These are phyloP conservation scores for Dendrolimus houi DNA, from an alignment of 2,888 invertebrate species.

Conservation along the genomic window DNA sequence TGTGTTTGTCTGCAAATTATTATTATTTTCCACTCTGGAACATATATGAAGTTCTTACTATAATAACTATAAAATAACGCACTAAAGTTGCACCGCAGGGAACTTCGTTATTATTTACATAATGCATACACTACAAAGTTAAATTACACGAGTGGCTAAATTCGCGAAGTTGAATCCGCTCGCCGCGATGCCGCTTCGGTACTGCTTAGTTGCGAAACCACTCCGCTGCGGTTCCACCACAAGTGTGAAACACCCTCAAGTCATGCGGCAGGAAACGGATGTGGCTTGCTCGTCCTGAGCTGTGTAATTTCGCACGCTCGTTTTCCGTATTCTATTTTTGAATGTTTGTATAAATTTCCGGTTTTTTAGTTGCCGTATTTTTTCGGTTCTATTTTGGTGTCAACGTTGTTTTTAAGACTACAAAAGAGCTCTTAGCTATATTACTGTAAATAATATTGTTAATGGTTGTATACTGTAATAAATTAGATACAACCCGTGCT, in stretches of 20 bases:
- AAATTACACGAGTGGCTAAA: not conserved
- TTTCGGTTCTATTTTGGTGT: not conserved
- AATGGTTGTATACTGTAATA: no score
- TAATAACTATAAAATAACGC: not conserved
- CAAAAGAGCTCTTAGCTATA: not conserved
- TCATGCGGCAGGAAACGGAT: slow-evolving; percentile 30
- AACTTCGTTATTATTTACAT: not conserved
- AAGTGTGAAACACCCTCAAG: slow-evolving; percentile 1
- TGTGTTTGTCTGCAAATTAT: no score
- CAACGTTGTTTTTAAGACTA: not conserved
- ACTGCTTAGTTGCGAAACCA: not conserved
- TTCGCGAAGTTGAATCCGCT: not conserved
- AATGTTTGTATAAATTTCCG: slow-evolving; percentile 23
- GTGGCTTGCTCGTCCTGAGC: slow-evolving; percentile 36
- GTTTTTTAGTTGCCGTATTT: slow-evolving; percentile 9
- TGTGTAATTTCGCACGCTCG: slow-evolving; percentile 43
- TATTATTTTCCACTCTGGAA: no score
- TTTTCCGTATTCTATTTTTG: slow-evolving; percentile 38
- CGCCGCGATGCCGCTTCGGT: not conserved
- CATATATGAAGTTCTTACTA: not conserved
- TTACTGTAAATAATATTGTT: not conserved
- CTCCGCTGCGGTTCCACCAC: not conserved
- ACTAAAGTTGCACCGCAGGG: not conserved
- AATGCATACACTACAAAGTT: not conserved
- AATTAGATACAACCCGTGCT: no score